Conservation (phyloP, 2,888 invertebrate genomes). For the Andricus curvator region DNA sequence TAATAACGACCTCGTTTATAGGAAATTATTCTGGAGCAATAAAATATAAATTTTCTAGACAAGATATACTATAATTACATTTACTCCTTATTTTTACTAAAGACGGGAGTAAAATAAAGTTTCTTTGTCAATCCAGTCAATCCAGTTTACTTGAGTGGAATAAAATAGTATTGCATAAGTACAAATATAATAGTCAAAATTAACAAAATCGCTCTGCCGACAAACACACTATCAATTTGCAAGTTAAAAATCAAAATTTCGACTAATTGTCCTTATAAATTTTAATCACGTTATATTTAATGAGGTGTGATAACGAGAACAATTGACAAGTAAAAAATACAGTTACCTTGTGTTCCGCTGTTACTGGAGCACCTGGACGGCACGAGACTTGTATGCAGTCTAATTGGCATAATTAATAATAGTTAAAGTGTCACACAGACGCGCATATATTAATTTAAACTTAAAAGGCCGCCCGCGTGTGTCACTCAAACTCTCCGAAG, state of each 20-base stretch:
- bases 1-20: too few relatives aligned
- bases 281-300: not conserved
- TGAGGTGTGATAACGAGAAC: not conserved
- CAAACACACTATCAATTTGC: not conserved
- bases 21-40: too few relatives aligned
- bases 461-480: not conserved
- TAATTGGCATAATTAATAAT: slow-evolving; percentile 31
- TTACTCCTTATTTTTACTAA: not conserved
- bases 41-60: not conserved
- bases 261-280: not conserved
- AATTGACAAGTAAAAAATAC: not conserved
- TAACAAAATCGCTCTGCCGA: not conserved
- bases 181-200: not conserved
- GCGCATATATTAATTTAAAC: slow-evolving; percentile 21
- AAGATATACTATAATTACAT: not conserved
- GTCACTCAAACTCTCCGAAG: slow-evolving; percentile 7
- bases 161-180: not conserved
- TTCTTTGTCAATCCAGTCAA: not conserved
- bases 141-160: not conserved
- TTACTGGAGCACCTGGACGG: slow-evolving; percentile 30
- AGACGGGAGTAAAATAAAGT: not conserved
- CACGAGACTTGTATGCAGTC: slow-evolving; percentile 1
- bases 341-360: slow-evolving; percentile 32
- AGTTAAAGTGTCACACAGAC: slow-evolving; percentile 27
- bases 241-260: not conserved